These are phyloP conservation scores for Lampris megalopsis DNA, from an alignment of 2,113 vertebrate genomes.

Conservation along the genomic window DNA sequence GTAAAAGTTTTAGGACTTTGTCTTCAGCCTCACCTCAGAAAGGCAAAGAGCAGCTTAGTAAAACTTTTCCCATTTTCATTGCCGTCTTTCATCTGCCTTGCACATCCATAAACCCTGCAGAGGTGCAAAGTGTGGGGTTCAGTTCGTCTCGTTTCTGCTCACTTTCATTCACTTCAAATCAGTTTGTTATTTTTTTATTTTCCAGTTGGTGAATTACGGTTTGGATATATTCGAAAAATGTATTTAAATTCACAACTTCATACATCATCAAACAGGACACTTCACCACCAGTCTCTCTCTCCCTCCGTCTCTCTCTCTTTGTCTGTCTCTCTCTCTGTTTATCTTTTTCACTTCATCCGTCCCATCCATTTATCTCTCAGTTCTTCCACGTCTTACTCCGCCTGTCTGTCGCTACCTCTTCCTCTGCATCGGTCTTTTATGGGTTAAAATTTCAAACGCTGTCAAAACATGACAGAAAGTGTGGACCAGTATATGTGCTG, in stretches of 20 bases:
- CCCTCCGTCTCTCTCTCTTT: constrained; percentile 3
- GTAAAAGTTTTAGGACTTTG: constrained; percentile 32
- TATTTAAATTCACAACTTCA: constrained; percentile 29
- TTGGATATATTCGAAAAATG: constrained; percentile 36
- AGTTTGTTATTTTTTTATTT: neutral
- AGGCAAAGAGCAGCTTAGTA: constrained; percentile 37
- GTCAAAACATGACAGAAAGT: too few species aligned
- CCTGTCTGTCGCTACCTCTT: too few species aligned
- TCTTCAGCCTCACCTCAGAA: constrained; percentile 11
- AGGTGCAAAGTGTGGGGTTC: neutral
- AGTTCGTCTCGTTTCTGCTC: neutral
- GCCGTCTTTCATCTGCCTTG: constrained; percentile 31
- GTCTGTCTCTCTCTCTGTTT: neutral
- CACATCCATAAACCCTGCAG: neutral
- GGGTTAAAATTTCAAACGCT: too few species aligned
- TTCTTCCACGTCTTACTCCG: neutral
- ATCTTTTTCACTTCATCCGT: neutral
- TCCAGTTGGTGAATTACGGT: constrained; percentile 7
- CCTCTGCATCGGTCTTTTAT: too few species aligned
- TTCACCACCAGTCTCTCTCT: neutral
- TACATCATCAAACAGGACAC: neutral
- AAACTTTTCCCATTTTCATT: constrained; percentile 34
- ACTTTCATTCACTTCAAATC: neutral
- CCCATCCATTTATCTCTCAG: constrained; percentile 10
- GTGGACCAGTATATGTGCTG: too few species aligned